phyloP scores from a whole-genome alignment of 2,888 invertebrate species.

The Calameuta idolon region DNA sequence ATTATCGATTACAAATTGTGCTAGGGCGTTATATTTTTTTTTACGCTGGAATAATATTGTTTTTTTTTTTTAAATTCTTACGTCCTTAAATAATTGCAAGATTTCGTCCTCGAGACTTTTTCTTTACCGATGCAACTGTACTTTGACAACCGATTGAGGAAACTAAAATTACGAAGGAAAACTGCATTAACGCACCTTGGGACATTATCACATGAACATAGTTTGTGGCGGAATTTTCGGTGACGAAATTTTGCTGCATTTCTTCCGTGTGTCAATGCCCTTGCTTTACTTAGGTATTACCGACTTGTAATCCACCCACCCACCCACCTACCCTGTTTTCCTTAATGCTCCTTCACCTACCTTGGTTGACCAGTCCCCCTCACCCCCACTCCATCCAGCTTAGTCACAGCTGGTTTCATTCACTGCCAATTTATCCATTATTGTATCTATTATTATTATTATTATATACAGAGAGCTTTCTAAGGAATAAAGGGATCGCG shows the following conservation, averaged over 20 bases:
- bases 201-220: constrained; percentile 12
- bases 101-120: neutral
- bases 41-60: neutral
- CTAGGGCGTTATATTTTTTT: too few species aligned
- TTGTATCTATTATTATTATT: constrained; percentile 35
- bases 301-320: neutral
- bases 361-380: neutral
- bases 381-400: constrained; percentile 28
- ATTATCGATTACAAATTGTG: too few species aligned
- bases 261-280: constrained; percentile 31
- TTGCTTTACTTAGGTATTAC: constrained; percentile 35
- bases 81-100: neutral
- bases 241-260: constrained; percentile 17
- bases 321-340: neutral
- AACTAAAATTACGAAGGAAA: neutral
- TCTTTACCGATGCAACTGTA: constrained; percentile 32
- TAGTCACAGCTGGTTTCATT: constrained; percentile 45
- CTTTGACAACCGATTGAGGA: constrained; percentile 21
- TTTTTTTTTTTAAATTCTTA: neutral
- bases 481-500: constrained; percentile 37
- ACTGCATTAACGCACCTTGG: constrained; percentile 13
- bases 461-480: constrained; percentile 34
- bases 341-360: neutral
- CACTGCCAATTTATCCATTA: constrained; percentile 57
- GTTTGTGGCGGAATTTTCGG: constrained; percentile 21